Evolutionary conservation across 1,140 invertebrate species (phyloP), one percentile per base, ranked within the genome.

Genomic region (Drosophila yakuba): DNA sequence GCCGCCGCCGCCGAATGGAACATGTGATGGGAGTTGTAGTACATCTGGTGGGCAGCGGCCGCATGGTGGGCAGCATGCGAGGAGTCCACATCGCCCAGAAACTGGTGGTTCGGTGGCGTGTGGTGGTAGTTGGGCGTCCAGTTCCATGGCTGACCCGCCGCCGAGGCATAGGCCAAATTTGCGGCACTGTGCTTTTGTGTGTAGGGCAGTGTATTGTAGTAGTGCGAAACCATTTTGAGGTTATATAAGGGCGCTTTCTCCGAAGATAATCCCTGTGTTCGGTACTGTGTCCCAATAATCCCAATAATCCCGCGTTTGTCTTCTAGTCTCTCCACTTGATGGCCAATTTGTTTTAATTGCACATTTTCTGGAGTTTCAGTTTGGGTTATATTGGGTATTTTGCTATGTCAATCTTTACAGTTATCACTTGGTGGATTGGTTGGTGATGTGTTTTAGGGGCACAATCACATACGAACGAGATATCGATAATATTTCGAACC

Each of bases 81-180:
- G 0, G 91, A 80, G 62, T 94, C 94, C 72, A 94, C 93, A 54
- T 92, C 89, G 43, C 80, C 54, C 1, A 92, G 60, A 41, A 94
- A 94, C 78, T 94, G 94, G 86, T 94, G 93, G 68, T 93, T 94
- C 57, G 94, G 93, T 86, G 85, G 66, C 25, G 91, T 88, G 54
- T 85, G 91, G 44, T 85, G 91, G 55, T 92, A 92, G 55, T 92
- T 92, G 43, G 83, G 57, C 1, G 80, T 67, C 91, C 91, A 92
- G 41, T 92, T 89, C 91, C 91, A 92, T 14, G 91, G 79, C 15
- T 90, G 91, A 28, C 80, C 74, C 5, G 89, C 58, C n/a, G 83
- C 84, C 38, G 83, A 75, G 52, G 83, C 76, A 51, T 92, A 92
- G 14, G 91, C 76, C 78, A 92, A 69, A 48, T 92, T 92, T n/a